These are phyloP conservation scores for Aphyosemion australe DNA, from an alignment of 2,113 vertebrate species.

Conservation along the genomic window DNA sequence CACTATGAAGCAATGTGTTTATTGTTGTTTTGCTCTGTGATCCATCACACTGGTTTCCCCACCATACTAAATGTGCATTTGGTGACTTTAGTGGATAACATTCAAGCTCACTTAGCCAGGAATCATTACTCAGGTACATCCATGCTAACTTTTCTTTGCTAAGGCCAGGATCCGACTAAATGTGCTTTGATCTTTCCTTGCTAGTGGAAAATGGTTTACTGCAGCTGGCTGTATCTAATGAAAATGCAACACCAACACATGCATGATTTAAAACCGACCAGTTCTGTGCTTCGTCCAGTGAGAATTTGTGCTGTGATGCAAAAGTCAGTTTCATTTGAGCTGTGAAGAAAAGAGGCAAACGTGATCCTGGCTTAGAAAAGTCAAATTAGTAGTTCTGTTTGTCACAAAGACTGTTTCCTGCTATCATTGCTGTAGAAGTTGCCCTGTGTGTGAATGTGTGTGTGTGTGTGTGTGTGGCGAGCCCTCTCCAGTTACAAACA, in stretches of 20 bases:
- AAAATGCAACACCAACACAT: conserved; percentile 40
- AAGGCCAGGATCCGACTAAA: conserved; percentile 35
- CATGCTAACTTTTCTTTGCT: conserved; percentile 44
- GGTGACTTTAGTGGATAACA: conserved; percentile 13
- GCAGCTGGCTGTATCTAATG: conserved; percentile 20
- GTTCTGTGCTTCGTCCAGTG: conserved; percentile 36
- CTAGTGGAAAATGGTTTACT: conserved; percentile 9
- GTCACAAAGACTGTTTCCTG: no score
- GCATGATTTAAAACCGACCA: conserved; percentile 45
- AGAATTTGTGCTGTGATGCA: conserved; percentile 46
- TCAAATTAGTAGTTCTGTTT: background rate
- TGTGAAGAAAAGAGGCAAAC: conserved; percentile 19
- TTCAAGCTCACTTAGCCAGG: conserved; percentile 17
- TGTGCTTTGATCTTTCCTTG: conserved; percentile 23
- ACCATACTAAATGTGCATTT: conserved; percentile 6
- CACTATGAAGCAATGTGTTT: conserved; percentile 17
- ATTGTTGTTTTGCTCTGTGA: conserved; percentile 1
- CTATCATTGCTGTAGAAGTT: background rate
- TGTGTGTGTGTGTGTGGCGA: background rate
- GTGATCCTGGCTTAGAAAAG: conserved; percentile 40
- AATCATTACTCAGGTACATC: conserved; percentile 41
- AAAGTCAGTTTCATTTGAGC: conserved; percentile 23
- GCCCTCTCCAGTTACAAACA: conserved; percentile 26
- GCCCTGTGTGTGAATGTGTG: conserved; percentile 23
- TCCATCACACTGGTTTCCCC: background rate